Evolutionary conservation across 2,888 invertebrate species (phyloP).

Genomic region (Esperia sulphurella): DNA sequence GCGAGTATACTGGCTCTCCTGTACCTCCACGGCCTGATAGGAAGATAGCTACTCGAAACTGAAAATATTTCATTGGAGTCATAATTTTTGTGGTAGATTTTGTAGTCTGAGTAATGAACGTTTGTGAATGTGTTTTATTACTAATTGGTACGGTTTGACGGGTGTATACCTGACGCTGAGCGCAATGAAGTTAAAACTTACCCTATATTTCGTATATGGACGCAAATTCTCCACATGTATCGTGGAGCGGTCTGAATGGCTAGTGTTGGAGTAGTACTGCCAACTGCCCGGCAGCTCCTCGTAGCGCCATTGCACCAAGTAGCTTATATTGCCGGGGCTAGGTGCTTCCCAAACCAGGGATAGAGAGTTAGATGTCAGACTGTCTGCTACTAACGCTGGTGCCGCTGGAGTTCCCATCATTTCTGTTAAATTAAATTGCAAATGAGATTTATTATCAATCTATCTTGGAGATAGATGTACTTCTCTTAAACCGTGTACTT

Average conservation of each 20-base stretch:
- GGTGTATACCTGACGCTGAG: background rate
- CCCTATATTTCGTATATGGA: conserved; percentile 94
- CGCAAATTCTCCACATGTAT: conserved; percentile 88
- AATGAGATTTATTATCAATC: too few relatives aligned
- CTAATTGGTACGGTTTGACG: too few relatives aligned
- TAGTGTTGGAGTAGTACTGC: conserved; percentile 89
- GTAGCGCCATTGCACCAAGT: conserved; percentile 87
- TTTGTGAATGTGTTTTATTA: too few relatives aligned
- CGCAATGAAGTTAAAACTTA: conserved; percentile 53
- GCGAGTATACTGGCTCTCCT: conserved; percentile 85
- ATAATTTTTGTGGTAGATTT: background rate
- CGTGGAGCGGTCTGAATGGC: conserved; percentile 82
- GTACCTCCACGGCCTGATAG: conserved; percentile 84
- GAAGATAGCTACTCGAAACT: conserved; percentile 93
- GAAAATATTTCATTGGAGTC: conserved; percentile 20
- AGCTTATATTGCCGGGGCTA: conserved; percentile 76
- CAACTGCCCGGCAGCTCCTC: conserved; percentile 85
- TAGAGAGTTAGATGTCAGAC: conserved; percentile 87
- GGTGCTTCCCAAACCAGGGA: conserved; percentile 88
- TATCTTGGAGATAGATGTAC: too few relatives aligned
- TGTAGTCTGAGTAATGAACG: too few relatives aligned
- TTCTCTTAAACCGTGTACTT: too few relatives aligned
- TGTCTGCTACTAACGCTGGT: conserved; percentile 88
- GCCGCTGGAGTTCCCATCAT: conserved; percentile 85
- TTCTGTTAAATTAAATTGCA: conserved; percentile 52